Base-by-base conservation (phyloP, 1,140 invertebrate genomes). In the Penaeus indicus region DNA sequence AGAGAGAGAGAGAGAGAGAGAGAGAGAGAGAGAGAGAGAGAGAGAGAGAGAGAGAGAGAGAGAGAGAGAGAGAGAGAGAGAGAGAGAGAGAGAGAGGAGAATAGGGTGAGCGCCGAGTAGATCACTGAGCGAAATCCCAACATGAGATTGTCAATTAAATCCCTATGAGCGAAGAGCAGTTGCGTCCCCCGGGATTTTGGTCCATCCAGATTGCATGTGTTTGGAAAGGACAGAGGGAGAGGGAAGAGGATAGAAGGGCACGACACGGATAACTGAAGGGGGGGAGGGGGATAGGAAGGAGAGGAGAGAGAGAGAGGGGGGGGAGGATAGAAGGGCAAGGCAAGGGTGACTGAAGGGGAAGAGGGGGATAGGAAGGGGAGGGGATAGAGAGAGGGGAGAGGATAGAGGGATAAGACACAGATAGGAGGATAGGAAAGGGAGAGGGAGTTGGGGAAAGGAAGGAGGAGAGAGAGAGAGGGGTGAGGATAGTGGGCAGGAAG, bases 131-230 rank as follows among this genome's bases (percentile, higher is more conserved):
- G 69, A 85, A 77, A 61, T 85, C 84, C 84, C 84, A 77, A 85
- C 84, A 85, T 54, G 84, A 77, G 62, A 85, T 85, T 75, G 84
- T 85, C 84, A 85, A 85, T 85, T 85, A 85, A 85, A 85, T 85
- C 84, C 84, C 77, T 85, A 85, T 85, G 84, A 85, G 84, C 42
- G 69, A 85, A 64, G 47, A 77, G 84, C 83, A 47, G 84, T 27
- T 77, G 54, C 69, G 60, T 54, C 84, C 84, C 72, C 16, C 1
- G 69, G 47, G 84, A 61, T 77, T 85, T 75, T n/a, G 69, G 84
- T 21, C 84, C 84, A 85, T 85, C 69, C 61, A 85, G 77, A 85
- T 85, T 85, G 84, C 84, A 85, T 85, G 84, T 85, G 84, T 72
- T 77, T 77, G 69, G 84, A 84, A 61, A 61, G 84, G 77, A 77